Conservation (phyloP, 2,113 vertebrate species). For the Carassius gibelio region DNA sequence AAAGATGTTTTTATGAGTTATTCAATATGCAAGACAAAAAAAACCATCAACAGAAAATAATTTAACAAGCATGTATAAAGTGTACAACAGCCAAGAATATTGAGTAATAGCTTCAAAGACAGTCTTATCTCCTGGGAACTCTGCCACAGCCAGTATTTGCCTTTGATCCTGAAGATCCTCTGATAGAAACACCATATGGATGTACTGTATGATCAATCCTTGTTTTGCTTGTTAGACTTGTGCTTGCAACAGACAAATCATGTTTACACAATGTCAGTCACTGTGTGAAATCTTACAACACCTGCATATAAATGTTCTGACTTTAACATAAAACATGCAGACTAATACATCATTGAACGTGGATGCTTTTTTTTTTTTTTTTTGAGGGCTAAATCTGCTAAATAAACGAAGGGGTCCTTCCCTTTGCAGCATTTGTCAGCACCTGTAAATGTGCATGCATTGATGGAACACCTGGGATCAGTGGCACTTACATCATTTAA, state of each 20-base stretch:
- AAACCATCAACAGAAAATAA: background rate
- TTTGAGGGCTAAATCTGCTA: background rate
- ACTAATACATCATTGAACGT: background rate
- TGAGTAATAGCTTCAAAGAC: background rate
- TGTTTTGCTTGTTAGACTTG: slow-evolving; percentile 5
- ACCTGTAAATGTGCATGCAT: slow-evolving; percentile 16
- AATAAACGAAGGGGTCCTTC: background rate
- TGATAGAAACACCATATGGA: background rate
- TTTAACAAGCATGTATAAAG: background rate
- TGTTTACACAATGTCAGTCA: slow-evolving; percentile 38
- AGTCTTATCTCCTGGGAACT: slow-evolving; percentile 14
- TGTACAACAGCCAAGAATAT: background rate
- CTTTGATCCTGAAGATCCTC: slow-evolving; percentile 16
- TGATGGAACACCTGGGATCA: slow-evolving; percentile 19
- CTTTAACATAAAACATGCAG: background rate
- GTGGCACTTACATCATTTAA: background rate
- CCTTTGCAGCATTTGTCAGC: background rate
- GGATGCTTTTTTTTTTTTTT: background rate
- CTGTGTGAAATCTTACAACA: slow-evolving; percentile 7
- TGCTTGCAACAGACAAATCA: background rate
- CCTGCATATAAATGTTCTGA: background rate
- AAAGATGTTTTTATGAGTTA: background rate
- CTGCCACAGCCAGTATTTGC: background rate
- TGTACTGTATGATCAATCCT: slow-evolving; percentile 4
- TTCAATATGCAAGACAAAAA: background rate